Conservation (phyloP, 2,888 invertebrate genomes). For the Drosophila phalerata region DNA sequence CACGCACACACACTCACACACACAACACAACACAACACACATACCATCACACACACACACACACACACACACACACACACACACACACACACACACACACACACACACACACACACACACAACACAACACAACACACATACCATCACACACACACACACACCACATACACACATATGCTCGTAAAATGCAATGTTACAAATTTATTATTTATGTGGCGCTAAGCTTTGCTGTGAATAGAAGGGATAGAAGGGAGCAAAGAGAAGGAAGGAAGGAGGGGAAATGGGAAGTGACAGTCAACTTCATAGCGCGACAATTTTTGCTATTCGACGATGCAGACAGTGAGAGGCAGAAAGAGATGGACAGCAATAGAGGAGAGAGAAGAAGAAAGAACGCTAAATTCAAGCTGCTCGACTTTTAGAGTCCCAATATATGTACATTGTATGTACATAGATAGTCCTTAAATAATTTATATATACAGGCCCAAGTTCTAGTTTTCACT, state of each 20-base stretch:
- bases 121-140: too few species aligned
- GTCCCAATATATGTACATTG: too few species aligned
- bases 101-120: slow-evolving; percentile 38
- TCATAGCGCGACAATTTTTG: slow-evolving; percentile 31
- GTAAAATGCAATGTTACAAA: slow-evolving; percentile 75
- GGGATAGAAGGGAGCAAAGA: not conserved
- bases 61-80: slow-evolving; percentile 31
- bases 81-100: slow-evolving; percentile 20
- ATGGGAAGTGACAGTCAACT: not conserved
- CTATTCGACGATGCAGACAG: slow-evolving; percentile 8
- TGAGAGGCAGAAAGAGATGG: not conserved
- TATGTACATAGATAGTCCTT: too few species aligned
- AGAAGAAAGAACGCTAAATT: not conserved
- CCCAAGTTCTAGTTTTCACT: too few species aligned
- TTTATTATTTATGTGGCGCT: slow-evolving; percentile 79
- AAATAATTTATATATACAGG: too few species aligned
- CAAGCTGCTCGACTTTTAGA: too few species aligned
- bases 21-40: too few species aligned
- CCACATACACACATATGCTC: slow-evolving; percentile 42
- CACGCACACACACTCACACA: slow-evolving; percentile 40
- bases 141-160: slow-evolving; percentile 15
- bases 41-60: slow-evolving; percentile 15
- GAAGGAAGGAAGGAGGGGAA: not conserved
- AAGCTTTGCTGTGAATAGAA: slow-evolving; percentile 66
- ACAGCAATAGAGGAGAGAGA: not conserved